Base-by-base conservation (phyloP, 2,797 vertebrate genomes). In the Mycteria americana region DNA sequence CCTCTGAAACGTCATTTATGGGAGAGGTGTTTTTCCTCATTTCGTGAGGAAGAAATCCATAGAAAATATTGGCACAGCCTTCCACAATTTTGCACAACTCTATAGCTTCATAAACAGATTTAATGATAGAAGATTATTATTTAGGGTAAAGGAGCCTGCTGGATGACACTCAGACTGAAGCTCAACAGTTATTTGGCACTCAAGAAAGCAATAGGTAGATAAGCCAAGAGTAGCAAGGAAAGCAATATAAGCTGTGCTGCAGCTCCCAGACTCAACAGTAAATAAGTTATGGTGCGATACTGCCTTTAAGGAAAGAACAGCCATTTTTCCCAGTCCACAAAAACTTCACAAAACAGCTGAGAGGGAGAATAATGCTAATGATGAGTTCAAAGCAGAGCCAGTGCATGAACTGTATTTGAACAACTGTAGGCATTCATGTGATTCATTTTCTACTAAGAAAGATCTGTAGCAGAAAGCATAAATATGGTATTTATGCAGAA, bases 381-480 rank as follows among this genome's bases (percentile, higher is more conserved):
- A 56, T 62, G 8, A 43, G 5, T 59, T 80, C 33, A 63, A 92
- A 77, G 30, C 15, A 83, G n/a, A 87, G 18, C 28, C 63, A 79
- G 11, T 33, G 22, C 8, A 27, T 45, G 13, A 93, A 76, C 19
- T 76, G 12, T 9, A 17, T 74, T 67, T 60, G 18, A 91, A 77
- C 21, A 64, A 22, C 6, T 10, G 10, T 35, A 92, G n/a, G 3
- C 22, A 64, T 46, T 73, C 56, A 54, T 7, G 21, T 17, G 45
- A 60, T 18, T 43, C 37, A 39, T 56, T 91, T 79, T 76, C 37
- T 12, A 53, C 30, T 33, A 33, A n/a, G 30, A 68, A 77, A 85
- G 23, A 8, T 37, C 5, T 6, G n/a, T 25, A 74, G 37, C 37
- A 68, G 45, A 41, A 30, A 68, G 4, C 0, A 0, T 56, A 79